phyloP scores from a whole-genome alignment of 2,113 vertebrate species.

The Ibidorhyncha struthersii region DNA sequence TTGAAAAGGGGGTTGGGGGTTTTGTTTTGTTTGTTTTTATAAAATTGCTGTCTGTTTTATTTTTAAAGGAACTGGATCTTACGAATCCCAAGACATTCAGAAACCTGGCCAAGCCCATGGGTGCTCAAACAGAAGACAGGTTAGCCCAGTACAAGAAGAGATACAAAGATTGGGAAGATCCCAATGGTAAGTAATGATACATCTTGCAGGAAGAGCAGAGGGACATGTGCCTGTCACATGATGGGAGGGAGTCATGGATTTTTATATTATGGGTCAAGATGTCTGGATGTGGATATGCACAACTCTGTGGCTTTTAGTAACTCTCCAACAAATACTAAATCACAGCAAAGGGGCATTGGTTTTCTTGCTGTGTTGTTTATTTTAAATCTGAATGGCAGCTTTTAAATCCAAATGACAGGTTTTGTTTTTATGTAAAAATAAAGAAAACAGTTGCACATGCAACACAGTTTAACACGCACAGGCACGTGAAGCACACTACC shows the following conservation, averaged over 20 bases:
- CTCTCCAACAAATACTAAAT: background rate
- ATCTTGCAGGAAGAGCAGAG: background rate
- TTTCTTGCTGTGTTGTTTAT: background rate
- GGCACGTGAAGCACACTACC: background rate
- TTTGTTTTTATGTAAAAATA: background rate
- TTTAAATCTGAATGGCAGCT: background rate
- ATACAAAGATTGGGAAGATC: slow-evolving; percentile 98
- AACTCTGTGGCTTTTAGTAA: background rate
- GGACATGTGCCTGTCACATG: accelerated
- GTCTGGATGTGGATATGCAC: background rate
- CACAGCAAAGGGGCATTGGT: background rate
- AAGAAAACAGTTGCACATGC: background rate
- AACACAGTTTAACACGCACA: background rate
- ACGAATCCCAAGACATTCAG: slow-evolving; percentile 95
- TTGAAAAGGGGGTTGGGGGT: background rate
- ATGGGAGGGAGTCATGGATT: background rate
- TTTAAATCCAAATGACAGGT: background rate
- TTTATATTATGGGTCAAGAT: background rate
- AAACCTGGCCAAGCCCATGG: slow-evolving; percentile 96
- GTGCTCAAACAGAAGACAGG: slow-evolving; percentile 94
- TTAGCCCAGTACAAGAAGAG: slow-evolving; percentile 96
- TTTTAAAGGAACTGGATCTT: slow-evolving; percentile 91
- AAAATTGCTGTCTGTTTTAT: background rate
- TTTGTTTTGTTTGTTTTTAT: background rate
- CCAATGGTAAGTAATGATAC: slow-evolving; percentile 81